Percentiles rank a stretch among this genome's conserved stretches.
Evolutionary conservation across 1,140 invertebrate species (phyloP).

Genomic region (Calosoma granatense): DNA sequence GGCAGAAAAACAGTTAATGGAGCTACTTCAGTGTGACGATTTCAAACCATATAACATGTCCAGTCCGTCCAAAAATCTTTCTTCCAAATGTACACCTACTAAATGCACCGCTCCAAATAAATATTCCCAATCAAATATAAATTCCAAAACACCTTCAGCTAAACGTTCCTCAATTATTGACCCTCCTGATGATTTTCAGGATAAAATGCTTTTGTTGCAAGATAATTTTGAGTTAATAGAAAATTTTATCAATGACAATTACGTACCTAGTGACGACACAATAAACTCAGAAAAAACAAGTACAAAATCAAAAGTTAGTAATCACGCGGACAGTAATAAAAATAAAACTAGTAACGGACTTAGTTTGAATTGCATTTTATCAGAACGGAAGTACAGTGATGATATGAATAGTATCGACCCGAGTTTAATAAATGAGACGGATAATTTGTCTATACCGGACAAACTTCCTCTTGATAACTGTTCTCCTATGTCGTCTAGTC

Average conservation of each 20-base stretch:
- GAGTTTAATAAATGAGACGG: constrained; percentile 28
- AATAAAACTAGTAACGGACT: background rate
- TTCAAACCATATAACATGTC: constrained; percentile 20
- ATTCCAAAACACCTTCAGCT: constrained; percentile 10
- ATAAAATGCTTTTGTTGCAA: constrained; percentile 11
- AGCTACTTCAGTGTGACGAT: constrained; percentile 43
- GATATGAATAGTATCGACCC: constrained; percentile 29
- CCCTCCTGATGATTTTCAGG: constrained; percentile 35
- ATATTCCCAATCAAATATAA: background rate
- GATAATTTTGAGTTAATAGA: constrained; percentile 31
- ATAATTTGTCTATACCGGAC: constrained; percentile 32
- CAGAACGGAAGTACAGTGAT: constrained; percentile 22
- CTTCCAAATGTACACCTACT: constrained; percentile 10
- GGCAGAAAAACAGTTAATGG: constrained; percentile 58
- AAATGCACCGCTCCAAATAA: constrained; percentile 13
- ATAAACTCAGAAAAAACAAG: background rate
- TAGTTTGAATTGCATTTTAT: constrained; percentile 11
- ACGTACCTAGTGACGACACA: constrained; percentile 11
- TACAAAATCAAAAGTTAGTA: background rate
- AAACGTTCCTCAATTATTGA: constrained; percentile 36
- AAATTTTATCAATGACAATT: constrained; percentile 27
- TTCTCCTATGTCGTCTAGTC: constrained; percentile 22
- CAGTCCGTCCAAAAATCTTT: constrained; percentile 12
- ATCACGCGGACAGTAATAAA: background rate
- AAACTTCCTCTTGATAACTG: constrained; percentile 23